Conservation (phyloP, 1,140 invertebrate genomes). For the Calycopis cecrops region DNA sequence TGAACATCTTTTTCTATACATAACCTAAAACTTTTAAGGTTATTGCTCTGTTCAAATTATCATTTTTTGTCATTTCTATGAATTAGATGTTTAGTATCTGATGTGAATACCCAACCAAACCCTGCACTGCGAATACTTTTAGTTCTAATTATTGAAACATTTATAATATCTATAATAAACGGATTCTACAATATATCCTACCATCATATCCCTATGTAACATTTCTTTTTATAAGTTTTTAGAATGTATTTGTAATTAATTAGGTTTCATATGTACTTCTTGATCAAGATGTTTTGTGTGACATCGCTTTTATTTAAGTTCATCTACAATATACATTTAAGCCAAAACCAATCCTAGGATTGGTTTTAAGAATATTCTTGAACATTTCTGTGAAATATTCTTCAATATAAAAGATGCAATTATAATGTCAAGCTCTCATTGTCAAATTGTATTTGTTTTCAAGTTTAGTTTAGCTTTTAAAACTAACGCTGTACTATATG, state of each 20-base stretch:
- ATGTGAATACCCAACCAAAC: no score
- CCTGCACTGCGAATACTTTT: no score
- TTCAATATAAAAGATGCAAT: constrained; percentile 7
- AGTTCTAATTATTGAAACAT: no score
- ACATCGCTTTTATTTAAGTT: constrained; percentile 3
- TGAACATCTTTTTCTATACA: no score
- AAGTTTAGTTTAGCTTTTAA: neutral
- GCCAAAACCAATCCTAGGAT: neutral
- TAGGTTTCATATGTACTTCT: constrained; percentile 6
- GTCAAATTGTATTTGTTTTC: neutral
- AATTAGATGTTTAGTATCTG: no score
- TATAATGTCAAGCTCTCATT: constrained; percentile 9
- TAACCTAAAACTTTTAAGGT: no score
- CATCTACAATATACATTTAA: no score
- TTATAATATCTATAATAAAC: no score
- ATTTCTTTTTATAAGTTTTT: neutral
- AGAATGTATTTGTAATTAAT: constrained; percentile 4
- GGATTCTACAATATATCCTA: no score
- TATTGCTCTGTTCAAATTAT: no score
- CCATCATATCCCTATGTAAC: neutral
- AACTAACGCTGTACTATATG: neutral
- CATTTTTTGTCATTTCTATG: no score
- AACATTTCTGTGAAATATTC: neutral
- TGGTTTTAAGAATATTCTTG: neutral
- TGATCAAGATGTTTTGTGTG: constrained; percentile 3